Base-by-base conservation (phyloP, 1,140 invertebrate species). In the Bombus pyrosoma region DNA sequence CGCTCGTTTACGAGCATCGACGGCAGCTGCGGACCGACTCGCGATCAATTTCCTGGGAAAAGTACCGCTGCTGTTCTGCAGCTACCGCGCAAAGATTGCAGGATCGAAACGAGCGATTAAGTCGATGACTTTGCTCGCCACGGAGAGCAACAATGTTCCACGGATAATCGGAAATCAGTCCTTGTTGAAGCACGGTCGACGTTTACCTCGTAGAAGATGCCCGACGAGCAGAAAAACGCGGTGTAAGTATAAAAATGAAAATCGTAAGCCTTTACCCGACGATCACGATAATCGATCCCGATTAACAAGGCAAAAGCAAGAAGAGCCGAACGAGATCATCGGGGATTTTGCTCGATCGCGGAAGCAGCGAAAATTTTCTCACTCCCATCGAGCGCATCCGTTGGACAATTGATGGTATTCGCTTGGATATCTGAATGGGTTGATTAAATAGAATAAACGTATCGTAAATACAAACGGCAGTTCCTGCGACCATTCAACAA, bases 381-480 rank as follows among this genome's bases (percentile, higher is more conserved):
- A 3, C 41, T 41, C 39, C 28, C 69, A 41, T 72, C 39, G 39
- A 6, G 5, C 69, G 28, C 25, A 15, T 15, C 37, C 37, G 37
- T 41, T 28, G 4, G 6, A 13, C 13, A 0, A 28, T n/a, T 9
- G 13, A 72, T 43, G 12, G 25, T 28, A 41, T 28, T 41, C 39
- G 18, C 34, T n/a, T 4, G 5, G n/a, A n/a, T 18, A 43, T n/a
- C 10, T 10, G 32, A 25, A 76, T 22, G 25, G 2, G 1, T 1
- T 64, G 37, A 53, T 66, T 37, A 83, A 83, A 66, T 22, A 32
- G 18, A 68, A 83, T 68, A 53, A 53, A 76, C 75, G 39, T 47
- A 47, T 75, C 59, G 81, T 34, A 75, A 64, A 53, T 28, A 37
- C 25, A 28, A 39, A 18, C 10, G 47, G 4, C 9, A 18, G 10